phyloP scores from a whole-genome alignment of 2,888 invertebrate genomes.

The Pyrocoelia pectoralis region DNA sequence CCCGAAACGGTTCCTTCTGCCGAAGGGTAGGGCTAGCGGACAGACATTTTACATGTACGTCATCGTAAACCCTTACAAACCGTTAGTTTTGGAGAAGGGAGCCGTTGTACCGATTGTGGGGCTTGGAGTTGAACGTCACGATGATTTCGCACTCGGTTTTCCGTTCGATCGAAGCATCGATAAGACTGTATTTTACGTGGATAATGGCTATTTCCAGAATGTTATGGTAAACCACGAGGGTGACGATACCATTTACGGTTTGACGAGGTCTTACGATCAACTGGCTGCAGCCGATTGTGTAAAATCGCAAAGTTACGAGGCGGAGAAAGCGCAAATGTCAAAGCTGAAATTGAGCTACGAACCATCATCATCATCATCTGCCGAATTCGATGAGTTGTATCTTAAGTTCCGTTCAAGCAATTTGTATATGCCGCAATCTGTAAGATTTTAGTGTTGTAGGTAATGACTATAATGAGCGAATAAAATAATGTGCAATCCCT shows the following conservation, averaged over 20 bases:
- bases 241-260: conserved; percentile 3
- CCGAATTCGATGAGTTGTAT: not conserved
- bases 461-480: too few species aligned
- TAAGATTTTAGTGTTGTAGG: not conserved
- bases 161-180: conserved; percentile 76
- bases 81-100: conserved; percentile 8
- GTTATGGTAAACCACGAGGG: conserved; percentile 68
- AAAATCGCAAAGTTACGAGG: not conserved
- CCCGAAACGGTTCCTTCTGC: conserved; percentile 68
- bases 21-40: conserved; percentile 73
- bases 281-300: not conserved
- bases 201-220: conserved; percentile 74
- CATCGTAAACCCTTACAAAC: conserved; percentile 59
- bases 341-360: not conserved
- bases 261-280: conserved; percentile 9
- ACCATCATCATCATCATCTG: not conserved
- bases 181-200: conserved; percentile 67
- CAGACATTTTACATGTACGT: conserved; percentile 65
- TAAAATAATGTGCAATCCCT: too few species aligned
- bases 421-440: not conserved
- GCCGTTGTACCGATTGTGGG: conserved; percentile 43
- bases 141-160: conserved; percentile 73
- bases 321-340: not conserved
- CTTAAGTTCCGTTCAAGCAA: not conserved
- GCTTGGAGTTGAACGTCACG: conserved; percentile 49